A percentile compares a stretch with the other conserved stretches of the same genome.
Conservation (phyloP, 1,140 invertebrate genomes). For the Calliopsis andreniformis region DNA sequence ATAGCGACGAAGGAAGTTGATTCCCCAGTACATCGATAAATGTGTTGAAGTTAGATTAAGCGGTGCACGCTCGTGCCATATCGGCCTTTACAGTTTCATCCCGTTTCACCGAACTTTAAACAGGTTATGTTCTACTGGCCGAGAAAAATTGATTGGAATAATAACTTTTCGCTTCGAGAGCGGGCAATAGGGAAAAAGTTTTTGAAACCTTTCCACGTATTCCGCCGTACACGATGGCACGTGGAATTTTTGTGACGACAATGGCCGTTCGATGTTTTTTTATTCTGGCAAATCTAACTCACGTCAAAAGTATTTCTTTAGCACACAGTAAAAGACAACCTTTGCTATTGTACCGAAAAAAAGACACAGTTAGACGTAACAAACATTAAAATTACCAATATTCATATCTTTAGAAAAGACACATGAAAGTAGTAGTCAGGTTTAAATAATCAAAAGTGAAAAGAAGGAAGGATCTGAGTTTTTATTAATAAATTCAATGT, state of each 20-base stretch:
- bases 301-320: neutral
- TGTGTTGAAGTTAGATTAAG: constrained; percentile 41
- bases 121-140: constrained; percentile 42
- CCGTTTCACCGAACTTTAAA: constrained; percentile 53
- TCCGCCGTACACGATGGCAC: constrained; percentile 4
- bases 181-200: constrained; percentile 36
- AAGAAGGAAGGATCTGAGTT: no score
- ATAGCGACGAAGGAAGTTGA: neutral
- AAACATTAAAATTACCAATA: no score
- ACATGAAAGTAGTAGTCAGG: no score
- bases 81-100: constrained; percentile 43
- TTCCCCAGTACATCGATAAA: constrained; percentile 3
- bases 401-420: no score
- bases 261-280: constrained; percentile 23
- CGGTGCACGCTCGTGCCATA: constrained; percentile 16
- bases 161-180: constrained; percentile 47
- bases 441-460: no score
- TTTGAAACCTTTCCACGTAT: constrained; percentile 49
- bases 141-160: constrained; percentile 57
- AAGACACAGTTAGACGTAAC: constrained; percentile 1
- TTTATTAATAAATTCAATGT: no score
- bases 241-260: constrained; percentile 23
- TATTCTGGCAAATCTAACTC: constrained; percentile 32
- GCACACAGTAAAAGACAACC: neutral
- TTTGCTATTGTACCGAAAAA: neutral